Base-by-base conservation (phyloP, 1,140 invertebrate genomes). In the Drosophila rufa region DNA sequence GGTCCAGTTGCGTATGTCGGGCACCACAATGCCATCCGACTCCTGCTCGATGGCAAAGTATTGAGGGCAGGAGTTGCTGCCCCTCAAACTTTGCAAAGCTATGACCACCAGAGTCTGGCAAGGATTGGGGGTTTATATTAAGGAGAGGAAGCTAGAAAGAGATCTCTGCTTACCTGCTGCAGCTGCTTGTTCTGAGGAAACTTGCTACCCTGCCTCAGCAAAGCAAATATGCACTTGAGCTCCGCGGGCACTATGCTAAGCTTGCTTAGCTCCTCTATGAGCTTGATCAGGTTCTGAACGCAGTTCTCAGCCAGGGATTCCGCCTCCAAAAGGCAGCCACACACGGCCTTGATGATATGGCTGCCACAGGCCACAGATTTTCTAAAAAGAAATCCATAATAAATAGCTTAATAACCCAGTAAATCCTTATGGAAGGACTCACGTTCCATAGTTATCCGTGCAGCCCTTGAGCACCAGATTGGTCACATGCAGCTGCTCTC, bases 191-290 rank as follows among this genome's bases (percentile, higher is more conserved):
- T 58, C 4, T 92, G 82, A 0, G 87, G 40, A 69, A 93, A 93
- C 51, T 91, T 68, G 4, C 66, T 47, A 15, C 91, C 82, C 48
- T 85, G 69, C 3, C 92, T 77, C 33, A 93, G 47, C 6, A 93
- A 33, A 1, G 79, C 77, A 61, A 93, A 89, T 8, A 93, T 85
- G 48, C 80, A 93, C 87, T 95, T 95, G 2, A 95, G 86, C 83
- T 95, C 95, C 19, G 85, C 86, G 1, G 95, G 93, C 19, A 93
- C 93, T 57, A 95, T 94, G 48, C 95, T 95, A 46, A 95, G 92
- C 50, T 93, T 94, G 46, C 94, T 94, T 17, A 95, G 89, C 70
- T 93, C 93, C 91, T 95, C 95, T 38, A 95, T 91, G 12, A 95
- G 76, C 68, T 93, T 93, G 47, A 95, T 94, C 30, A 95, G 80